Conservation (phyloP, 1,140 invertebrate genomes). For the Mizuhopecten yessoensis region DNA sequence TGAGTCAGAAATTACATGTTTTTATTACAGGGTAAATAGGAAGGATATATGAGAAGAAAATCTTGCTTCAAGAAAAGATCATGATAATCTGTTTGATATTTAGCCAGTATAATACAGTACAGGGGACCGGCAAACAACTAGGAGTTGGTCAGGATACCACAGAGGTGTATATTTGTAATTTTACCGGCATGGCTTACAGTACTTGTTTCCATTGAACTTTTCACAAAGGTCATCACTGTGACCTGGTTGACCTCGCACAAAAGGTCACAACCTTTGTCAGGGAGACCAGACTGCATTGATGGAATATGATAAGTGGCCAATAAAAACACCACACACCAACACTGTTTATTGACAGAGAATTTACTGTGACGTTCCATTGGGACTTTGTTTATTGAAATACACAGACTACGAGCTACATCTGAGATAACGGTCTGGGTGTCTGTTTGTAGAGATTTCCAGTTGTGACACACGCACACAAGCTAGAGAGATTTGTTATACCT, state of each 20-base stretch:
- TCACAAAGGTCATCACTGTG: not conserved
- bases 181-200: not conserved
- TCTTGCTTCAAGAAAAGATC: not conserved
- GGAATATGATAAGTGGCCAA: not conserved
- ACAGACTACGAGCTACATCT: not conserved
- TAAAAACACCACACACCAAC: not conserved
- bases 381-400: conserved; percentile 34
- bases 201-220: too few species aligned
- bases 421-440: not conserved
- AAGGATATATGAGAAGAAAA: too few species aligned
- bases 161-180: not conserved
- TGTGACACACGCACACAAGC: not conserved
- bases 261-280: not conserved
- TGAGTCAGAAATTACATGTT: too few species aligned
- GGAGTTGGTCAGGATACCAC: not conserved
- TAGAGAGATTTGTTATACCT: not conserved
- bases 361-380: not conserved
- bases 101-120: not conserved
- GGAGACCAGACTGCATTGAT: not conserved
- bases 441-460: not conserved
- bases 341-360: conserved; percentile 9
- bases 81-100: not conserved
- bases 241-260: not conserved
- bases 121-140: not conserved
- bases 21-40: too few species aligned